These are phyloP conservation scores for Macropis europaea DNA, from an alignment of 2,888 invertebrate species.

Conservation along the genomic window DNA sequence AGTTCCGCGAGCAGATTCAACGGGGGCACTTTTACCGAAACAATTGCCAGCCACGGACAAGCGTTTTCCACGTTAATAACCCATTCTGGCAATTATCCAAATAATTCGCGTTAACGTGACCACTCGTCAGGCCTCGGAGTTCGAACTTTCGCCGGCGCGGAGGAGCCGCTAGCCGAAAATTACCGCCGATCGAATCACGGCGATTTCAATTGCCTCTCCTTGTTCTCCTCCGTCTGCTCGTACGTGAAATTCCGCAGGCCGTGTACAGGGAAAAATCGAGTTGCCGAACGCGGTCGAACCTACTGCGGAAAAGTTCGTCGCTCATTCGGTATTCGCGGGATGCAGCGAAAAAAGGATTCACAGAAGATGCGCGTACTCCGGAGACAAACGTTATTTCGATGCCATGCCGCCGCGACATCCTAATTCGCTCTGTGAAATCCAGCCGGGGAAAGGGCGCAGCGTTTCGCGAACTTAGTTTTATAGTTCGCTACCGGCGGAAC, in stretches of 20 bases:
- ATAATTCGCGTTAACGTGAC: slow-evolving; percentile 42
- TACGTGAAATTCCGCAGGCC: background rate
- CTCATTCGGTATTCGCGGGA: slow-evolving; percentile 49
- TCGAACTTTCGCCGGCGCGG: slow-evolving; percentile 14
- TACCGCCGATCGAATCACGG: slow-evolving; percentile 26
- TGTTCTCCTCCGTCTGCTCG: background rate
- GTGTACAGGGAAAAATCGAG: slow-evolving; percentile 26
- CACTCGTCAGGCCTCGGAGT: slow-evolving; percentile 30
- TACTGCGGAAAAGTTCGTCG: slow-evolving; percentile 36
- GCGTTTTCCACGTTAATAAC: slow-evolving; percentile 28
- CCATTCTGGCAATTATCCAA: slow-evolving; percentile 44
- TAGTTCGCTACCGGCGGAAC: slow-evolving; percentile 51
- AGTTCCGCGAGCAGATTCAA: slow-evolving; percentile 27
- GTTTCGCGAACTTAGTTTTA: slow-evolving; percentile 68
- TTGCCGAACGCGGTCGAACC: slow-evolving; percentile 20
- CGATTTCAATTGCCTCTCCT: slow-evolving; percentile 16
- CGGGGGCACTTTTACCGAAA: slow-evolving; percentile 22
- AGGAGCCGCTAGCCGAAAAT: slow-evolving; percentile 27
- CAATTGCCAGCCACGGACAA: slow-evolving; percentile 21
- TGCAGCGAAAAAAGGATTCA: slow-evolving; percentile 27
- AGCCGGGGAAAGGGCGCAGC: background rate
- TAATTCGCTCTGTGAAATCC: slow-evolving; percentile 56
- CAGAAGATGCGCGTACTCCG: slow-evolving; percentile 39
- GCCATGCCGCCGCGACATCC: slow-evolving; percentile 57
- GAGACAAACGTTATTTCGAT: slow-evolving; percentile 62